Base-by-base conservation (phyloP, 2,888 invertebrate genomes). In the Gryllus longicercus region DNA sequence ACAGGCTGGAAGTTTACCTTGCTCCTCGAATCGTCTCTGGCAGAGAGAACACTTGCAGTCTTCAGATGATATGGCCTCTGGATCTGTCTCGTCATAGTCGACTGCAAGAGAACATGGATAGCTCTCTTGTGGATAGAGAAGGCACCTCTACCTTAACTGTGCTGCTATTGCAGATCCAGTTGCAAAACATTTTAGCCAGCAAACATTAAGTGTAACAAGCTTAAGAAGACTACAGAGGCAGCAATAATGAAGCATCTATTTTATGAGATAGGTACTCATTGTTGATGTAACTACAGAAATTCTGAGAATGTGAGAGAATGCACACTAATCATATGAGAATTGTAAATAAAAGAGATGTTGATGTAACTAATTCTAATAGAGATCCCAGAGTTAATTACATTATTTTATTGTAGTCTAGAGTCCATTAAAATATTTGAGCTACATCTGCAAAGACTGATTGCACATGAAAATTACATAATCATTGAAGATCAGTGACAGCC, bases 21-120 rank as follows among this genome's bases (percentile, higher is more conserved):
- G 92, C 89, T 92, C 91, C 89, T 92, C 92, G 91, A 92, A 92
- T 87, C 92, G 91, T 90, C 92, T 92, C 90, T 92, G 92, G 90
- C 92, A 92, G 89, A 92, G 91, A 88, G 92, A 92, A 89, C 92
- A 92, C 90, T 90, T 91, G 88, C 90, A 90, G 88, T 90, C 87
- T 84, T 87, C 87, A 84, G 87, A 86, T 84, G 84, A 86, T 85
- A 87, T 87, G 85, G 86, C 91, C 89, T 91, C 80, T 74, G 78
- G 79, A 76, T 82, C 80, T 79, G 80, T 51, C 80, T 80, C 83
- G 78, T 80, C 91, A 87, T 90, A 90, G 89, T 91, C 90, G 88
- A 90, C 89, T 88, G 82, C 78, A 82, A 82, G 82, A 82, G 80
- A 82, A 82, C 76, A 79, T 78, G 78, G 25, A 49, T 50, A 77